Percentiles rank a stretch among this genome's conserved stretches.
phyloP scores from a whole-genome alignment of 2,113 vertebrate species.

The Paramormyrops kingsleyae region DNA sequence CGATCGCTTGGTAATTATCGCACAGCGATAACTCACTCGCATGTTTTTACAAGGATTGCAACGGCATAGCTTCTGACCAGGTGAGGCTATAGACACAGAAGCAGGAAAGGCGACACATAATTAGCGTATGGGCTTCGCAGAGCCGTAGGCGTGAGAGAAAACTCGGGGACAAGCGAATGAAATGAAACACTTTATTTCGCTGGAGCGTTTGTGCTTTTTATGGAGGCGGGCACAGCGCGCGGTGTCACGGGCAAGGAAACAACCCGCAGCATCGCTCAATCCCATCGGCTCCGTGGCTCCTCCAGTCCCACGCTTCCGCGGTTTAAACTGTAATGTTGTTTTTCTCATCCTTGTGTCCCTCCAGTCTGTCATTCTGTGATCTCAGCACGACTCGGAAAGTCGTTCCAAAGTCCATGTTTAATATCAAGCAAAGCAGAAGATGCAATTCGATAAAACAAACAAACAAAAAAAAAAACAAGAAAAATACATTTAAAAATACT shows the following conservation, averaged over 20 bases:
- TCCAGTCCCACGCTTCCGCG: not conserved
- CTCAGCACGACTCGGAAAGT: not conserved
- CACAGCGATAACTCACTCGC: not conserved
- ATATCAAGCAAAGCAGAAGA: not conserved
- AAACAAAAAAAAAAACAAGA: not conserved
- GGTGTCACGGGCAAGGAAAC: not conserved
- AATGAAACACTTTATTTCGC: not conserved
- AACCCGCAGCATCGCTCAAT: not conserved
- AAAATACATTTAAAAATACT: not conserved
- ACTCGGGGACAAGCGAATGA: not conserved
- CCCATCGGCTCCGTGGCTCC: not conserved
- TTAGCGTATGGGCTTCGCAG: not conserved
- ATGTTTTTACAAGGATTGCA: not conserved
- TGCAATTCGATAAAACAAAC: not conserved
- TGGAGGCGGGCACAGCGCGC: not conserved
- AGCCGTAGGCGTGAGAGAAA: not conserved
- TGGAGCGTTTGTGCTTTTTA: not conserved
- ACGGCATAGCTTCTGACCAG: not conserved
- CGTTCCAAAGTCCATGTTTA: not conserved
- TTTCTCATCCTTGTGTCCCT: not conserved
- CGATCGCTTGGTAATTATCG: not conserved
- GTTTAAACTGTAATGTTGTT: not conserved
- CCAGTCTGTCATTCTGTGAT: not conserved
- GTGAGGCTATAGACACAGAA: not conserved
- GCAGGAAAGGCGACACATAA: not conserved